Base-by-base conservation (phyloP, 2,113 vertebrate species). In the Leiothrix lutea region DNA sequence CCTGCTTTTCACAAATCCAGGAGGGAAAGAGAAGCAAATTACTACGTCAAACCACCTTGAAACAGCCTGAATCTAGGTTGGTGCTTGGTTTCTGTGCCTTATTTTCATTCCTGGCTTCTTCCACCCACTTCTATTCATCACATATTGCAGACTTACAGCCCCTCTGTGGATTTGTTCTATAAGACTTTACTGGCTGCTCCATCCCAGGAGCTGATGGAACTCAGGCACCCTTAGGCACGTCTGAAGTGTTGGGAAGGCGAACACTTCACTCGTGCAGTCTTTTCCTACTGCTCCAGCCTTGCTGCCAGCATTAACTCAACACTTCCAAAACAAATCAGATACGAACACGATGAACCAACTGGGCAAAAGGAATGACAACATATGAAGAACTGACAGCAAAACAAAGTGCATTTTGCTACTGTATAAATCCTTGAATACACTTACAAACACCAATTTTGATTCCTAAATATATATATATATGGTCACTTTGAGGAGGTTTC, bases 281-380 rank as follows among this genome's bases (percentile, higher is more conserved):
- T 57, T 36, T 44, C 22, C 53, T 26, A 9, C 31, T 72, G 21
- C 47, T 71, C 13, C 51, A 64, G 4, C 33, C 8, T 64, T 66
- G 8, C 60, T 78, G 17, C 25, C 44, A 79, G 8, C 10, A 29
- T 44, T 56, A 71, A 51, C 25, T 65, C 47, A 40, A 50, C n/a
- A 20, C 25, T 54, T 90, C 7, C 33, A 47, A 50, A 84, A 69
- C 6, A 78, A 65, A 70, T 40, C n/a, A 65, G 36, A 11, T 26
- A 23, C 12, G 44, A 82, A 56, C 6, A 3, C 2, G 8, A 24
- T 64, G 22, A 80, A 35, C 24, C 6, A 67, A 0, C 14, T 1
- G 3, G 8, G 15, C 20, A 75, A 62, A 85, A 60, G 7, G n/a
- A 50, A 40, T 8, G 33, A n/a, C 2, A 45, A 2, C 3, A 14